Percentiles rank a stretch among this genome's conserved stretches.
These are phyloP conservation scores for Sciurus niger DNA, from an alignment of 2,113 vertebrate species.

Conservation along the genomic window DNA sequence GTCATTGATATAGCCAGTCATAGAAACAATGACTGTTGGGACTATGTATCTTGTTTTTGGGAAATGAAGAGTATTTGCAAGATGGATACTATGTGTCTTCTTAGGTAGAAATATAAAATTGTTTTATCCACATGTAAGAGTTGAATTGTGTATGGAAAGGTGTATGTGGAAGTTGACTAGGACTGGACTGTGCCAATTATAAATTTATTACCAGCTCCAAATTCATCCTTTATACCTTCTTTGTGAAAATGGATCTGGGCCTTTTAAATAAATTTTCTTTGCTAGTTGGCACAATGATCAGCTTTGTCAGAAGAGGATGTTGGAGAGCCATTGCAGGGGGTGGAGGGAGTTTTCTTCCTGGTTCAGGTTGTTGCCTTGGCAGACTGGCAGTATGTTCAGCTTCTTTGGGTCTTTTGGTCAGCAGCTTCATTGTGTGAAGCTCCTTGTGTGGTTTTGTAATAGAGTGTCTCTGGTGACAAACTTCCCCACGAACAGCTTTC, in stretches of 20 bases:
- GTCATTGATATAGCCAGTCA: not conserved
- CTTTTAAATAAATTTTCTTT: constrained; percentile 21
- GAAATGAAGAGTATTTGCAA: not conserved
- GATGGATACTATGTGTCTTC: not conserved
- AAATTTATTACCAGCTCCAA: not conserved
- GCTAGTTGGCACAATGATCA: not conserved
- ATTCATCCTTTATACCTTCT: not conserved
- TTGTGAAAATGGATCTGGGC: not conserved
- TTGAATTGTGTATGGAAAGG: not conserved
- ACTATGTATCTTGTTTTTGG: not conserved
- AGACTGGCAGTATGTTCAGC: no score
- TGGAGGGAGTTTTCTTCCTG: not conserved
- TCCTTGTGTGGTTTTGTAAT: not conserved
- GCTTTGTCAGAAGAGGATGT: not conserved
- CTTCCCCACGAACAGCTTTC: not conserved
- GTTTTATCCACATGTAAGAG: not conserved
- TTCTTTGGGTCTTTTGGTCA: not conserved
- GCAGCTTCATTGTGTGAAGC: not conserved
- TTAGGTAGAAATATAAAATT: constrained; percentile 19
- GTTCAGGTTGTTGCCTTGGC: no score
- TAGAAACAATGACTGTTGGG: not conserved
- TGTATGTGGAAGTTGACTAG: no score
- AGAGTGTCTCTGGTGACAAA: not conserved
- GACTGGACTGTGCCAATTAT: not conserved
- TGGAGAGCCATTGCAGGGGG: not conserved